A percentile compares a stretch with the other conserved stretches of the same genome.
phyloP scores from a whole-genome alignment of 2,113 vertebrate species.

The Oreocharis arfaki region DNA sequence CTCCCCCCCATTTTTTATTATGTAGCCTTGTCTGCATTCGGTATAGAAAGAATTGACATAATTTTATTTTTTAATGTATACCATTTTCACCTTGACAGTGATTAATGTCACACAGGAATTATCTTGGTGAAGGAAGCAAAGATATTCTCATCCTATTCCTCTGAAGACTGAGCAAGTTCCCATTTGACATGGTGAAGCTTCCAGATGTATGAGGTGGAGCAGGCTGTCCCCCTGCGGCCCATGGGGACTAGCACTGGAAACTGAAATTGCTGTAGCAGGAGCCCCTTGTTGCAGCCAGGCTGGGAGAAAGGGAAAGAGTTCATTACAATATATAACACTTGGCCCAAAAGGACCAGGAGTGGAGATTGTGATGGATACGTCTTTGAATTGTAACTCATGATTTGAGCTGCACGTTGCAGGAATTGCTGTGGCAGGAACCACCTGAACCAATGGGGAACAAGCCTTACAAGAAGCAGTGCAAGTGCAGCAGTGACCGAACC shows the following conservation, averaged over 20 bases:
- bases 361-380: neutral
- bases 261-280: neutral
- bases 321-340: neutral
- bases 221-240: neutral
- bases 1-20: neutral
- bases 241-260: neutral
- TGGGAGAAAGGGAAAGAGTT: neutral
- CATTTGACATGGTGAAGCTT: neutral
- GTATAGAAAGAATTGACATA: neutral
- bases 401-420: accelerated
- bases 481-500: neutral
- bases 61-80: neutral
- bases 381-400: neutral
- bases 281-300: neutral
- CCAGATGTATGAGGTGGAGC: neutral
- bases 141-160: neutral
- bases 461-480: neutral
- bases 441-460: neutral
- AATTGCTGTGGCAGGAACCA: neutral
- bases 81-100: neutral
- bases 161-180: neutral
- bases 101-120: neutral
- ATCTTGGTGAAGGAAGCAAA: neutral
- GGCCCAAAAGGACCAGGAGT: neutral
- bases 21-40: neutral